Percentiles rank a stretch among this genome's conserved stretches.
Evolutionary conservation across 2,888 invertebrate genomes (phyloP).

Genomic region (Gibbula magus): DNA sequence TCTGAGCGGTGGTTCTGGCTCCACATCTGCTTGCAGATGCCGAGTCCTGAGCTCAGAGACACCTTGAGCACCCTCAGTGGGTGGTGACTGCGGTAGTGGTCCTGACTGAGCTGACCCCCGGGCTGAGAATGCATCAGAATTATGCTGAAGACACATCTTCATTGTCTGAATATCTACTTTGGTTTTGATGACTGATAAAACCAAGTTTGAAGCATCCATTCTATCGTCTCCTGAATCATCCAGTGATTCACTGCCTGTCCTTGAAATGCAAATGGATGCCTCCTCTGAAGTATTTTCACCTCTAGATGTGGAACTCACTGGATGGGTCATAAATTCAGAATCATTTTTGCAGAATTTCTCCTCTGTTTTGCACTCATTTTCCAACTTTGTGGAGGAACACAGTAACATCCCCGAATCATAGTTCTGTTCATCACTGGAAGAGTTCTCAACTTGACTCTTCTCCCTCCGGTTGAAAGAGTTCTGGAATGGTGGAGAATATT

Average conservation of each 20-base stretch:
- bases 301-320: no score
- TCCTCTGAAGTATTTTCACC: no score
- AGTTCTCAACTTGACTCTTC: neutral
- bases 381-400: no score
- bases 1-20: neutral
- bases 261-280: no score
- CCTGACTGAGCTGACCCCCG: no score
- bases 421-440: neutral
- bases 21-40: neutral
- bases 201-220: neutral
- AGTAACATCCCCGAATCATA: no score
- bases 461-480: neutral
- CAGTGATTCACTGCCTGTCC: neutral
- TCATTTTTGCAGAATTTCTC: no score
- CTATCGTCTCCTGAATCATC: neutral
- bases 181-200: neutral
- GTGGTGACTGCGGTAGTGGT: neutral
- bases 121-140: neutral
- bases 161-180: constrained; percentile 20
- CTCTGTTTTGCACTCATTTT: no score
- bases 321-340: no score
- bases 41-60: no score
- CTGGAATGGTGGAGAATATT: constrained; percentile 14
- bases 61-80: neutral
- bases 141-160: constrained; percentile 11